Evolutionary conservation across 2,888 invertebrate species (phyloP).

Genomic region (Ichneumon xanthorius): DNA sequence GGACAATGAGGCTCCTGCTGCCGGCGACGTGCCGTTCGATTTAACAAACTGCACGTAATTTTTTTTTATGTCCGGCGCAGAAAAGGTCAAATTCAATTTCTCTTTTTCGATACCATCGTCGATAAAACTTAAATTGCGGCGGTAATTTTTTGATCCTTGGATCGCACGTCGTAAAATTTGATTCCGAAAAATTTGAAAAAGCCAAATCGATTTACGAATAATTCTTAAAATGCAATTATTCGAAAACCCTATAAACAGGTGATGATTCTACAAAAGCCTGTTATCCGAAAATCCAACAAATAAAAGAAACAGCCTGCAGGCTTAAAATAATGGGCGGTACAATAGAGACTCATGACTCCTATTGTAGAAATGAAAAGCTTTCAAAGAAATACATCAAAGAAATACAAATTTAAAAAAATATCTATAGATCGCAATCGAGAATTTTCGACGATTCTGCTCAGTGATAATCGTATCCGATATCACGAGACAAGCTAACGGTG

Average conservation of each 20-base stretch:
- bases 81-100: not conserved
- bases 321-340: not conserved
- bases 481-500: too few relatives aligned
- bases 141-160: not conserved
- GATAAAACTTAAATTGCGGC: not conserved
- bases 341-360: not conserved
- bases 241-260: too few relatives aligned
- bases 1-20: not conserved
- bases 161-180: not conserved
- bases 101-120: not conserved
- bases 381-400: not conserved
- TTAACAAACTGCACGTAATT: not conserved
- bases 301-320: not conserved
- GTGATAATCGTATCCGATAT: too few relatives aligned
- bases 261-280: too few relatives aligned
- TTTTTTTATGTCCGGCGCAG: not conserved
- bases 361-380: not conserved
- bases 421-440: too few relatives aligned
- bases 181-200: not conserved
- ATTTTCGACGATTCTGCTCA: too few relatives aligned
- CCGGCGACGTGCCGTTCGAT: constrained; percentile 1
- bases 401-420: too few relatives aligned
- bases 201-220: not conserved
- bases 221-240: too few relatives aligned
- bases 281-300: too few relatives aligned